Base-by-base conservation (phyloP, 2,888 invertebrate genomes). In the Drosophila niveifrons region DNA sequence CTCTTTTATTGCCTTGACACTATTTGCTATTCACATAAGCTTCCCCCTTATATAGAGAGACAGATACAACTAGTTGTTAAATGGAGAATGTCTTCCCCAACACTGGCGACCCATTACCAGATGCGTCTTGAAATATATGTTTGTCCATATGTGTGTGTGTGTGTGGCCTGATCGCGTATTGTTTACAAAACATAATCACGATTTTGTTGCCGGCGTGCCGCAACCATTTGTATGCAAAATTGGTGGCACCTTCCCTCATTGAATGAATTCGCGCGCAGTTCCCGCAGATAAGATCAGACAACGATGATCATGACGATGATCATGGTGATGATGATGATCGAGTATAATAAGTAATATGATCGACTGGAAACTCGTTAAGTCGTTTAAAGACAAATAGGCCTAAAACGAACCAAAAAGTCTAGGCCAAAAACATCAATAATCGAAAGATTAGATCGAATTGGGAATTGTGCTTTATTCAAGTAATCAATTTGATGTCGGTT, bases 171-270 rank as follows among this genome's bases (percentile, higher is more conserved):
- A 70, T 64, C 48, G 15, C 39, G 15, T 29, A 51, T 62, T 29
- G 47, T 28, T 55, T 53, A 13, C 41, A 29, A 61, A 72, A 57
- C 44, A 66, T 61, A 44, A 63, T 63, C 72, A 72, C 66, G 72
- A 72, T 66, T 44, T 17, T n/a, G 31, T 17, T 15, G 29, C 48
- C 46, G 51, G 8, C 52, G 18, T 50, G 41, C 23, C 34, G 46
- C 29, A 29, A 31, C 29, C 39, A 63, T 73, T 67, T 50, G 72
- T 62, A 72, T 72, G 66, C 67, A 67, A 62, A 55, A 43, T 17
- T 51, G 59, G 36, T 62, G 18, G 43, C 34, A 31, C n/a, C 31
- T 18, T 17, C 23, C 13, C 13, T 28, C 34, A 46, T 23, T 53
- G 52, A 41, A 68, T 53, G 44, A 52, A 48, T 46, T 41, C 46